Evolutionary conservation across 1,140 invertebrate genomes (phyloP).

Genomic region (Camponotus floridanus): DNA sequence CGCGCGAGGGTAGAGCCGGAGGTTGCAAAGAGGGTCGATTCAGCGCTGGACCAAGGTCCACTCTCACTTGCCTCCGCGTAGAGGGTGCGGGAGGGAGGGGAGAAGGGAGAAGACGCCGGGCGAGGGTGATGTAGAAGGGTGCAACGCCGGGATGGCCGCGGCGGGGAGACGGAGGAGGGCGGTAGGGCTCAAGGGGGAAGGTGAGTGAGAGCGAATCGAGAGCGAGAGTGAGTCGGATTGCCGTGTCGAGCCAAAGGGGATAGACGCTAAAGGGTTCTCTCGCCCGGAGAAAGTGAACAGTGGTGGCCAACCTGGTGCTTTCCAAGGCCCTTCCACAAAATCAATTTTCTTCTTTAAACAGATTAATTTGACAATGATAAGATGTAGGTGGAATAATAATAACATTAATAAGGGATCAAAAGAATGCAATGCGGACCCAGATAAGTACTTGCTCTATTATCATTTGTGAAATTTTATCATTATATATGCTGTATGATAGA

Average conservation of each 20-base stretch:
- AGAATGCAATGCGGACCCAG: no score
- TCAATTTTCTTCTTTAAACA: background rate
- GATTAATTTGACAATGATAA: background rate
- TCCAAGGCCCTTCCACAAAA: background rate
- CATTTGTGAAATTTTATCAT: no score
- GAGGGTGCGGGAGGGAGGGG: conserved; percentile 61
- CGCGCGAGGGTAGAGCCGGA: conserved; percentile 47
- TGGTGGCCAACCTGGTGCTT: conserved; percentile 78
- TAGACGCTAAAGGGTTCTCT: conserved; percentile 83
- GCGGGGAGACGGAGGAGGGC: conserved; percentile 51
- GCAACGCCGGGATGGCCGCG: conserved; percentile 64
- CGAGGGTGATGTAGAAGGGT: conserved; percentile 62
- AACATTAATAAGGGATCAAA: no score
- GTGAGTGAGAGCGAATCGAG: conserved; percentile 81
- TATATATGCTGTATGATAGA: no score
- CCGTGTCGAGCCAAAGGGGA: conserved; percentile 77
- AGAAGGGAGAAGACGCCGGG: conserved; percentile 69
- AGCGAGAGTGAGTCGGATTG: conserved; percentile 82
- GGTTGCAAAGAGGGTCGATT: conserved; percentile 82
- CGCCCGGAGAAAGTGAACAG: conserved; percentile 83
- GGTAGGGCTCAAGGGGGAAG: conserved; percentile 65
- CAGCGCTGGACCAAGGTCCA: conserved; percentile 85
- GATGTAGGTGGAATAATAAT: background rate
- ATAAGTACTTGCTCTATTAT: no score
- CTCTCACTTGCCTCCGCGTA: conserved; percentile 79